These are phyloP conservation scores for Cryptotermes secundus DNA, from an alignment of 1,140 invertebrate genomes.

Conservation along the genomic window DNA sequence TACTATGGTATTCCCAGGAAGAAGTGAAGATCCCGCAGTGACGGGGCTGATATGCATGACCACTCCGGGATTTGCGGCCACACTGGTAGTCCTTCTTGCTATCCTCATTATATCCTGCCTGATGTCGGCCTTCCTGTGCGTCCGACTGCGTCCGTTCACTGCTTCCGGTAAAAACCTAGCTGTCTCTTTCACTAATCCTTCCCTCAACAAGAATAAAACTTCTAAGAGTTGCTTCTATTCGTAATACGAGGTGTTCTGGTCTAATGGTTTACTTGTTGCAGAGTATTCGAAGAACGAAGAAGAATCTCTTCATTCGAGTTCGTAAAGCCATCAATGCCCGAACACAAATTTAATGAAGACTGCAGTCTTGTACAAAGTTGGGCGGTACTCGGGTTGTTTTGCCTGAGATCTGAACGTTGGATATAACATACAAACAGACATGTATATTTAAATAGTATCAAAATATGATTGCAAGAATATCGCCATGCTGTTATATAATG, in stretches of 20 bases:
- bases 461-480: too few relatives aligned
- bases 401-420: too few relatives aligned
- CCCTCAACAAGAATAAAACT: constrained; percentile 46
- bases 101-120: constrained; percentile 80
- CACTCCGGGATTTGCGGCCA: constrained; percentile 83
- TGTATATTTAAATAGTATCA: too few relatives aligned
- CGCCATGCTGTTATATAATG: too few relatives aligned
- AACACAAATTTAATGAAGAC: too few relatives aligned
- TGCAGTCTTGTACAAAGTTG: too few relatives aligned
- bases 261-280: too few relatives aligned
- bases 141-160: constrained; percentile 69
- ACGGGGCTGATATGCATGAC: constrained; percentile 85
- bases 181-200: constrained; percentile 48
- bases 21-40: constrained; percentile 49
- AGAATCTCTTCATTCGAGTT: too few relatives aligned
- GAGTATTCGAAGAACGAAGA: too few relatives aligned
- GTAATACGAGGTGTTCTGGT: constrained; percentile 40
- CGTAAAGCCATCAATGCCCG: too few relatives aligned
- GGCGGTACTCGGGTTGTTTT: too few relatives aligned
- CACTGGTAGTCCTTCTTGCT: constrained; percentile 74
- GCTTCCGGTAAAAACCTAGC: constrained; percentile 57
- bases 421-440: too few relatives aligned
- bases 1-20: constrained; percentile 68
- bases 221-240: constrained; percentile 56
- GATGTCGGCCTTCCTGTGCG: constrained; percentile 79